Conservation (phyloP, 2,113 vertebrate species). For the Malaclemys terrapin region DNA sequence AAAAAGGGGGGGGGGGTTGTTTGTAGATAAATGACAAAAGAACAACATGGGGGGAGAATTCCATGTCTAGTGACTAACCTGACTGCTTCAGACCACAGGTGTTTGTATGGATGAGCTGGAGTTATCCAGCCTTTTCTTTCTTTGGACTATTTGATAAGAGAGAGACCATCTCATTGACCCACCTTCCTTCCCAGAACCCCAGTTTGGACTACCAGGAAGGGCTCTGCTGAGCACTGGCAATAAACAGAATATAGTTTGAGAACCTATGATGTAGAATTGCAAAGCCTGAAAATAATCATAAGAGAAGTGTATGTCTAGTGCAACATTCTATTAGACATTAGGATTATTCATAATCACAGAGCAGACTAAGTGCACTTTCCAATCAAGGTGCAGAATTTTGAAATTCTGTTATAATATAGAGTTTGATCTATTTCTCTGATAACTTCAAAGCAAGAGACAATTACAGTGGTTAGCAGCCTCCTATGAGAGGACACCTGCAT, state of each 20-base stretch:
- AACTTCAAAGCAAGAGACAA: not conserved
- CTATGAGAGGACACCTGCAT: not conserved
- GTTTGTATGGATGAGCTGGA: not conserved
- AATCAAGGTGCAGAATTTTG: not conserved
- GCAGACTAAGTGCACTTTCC: not conserved
- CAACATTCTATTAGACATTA: not conserved
- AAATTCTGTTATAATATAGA: not conserved
- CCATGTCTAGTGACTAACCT: not conserved
- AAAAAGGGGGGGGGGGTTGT: not conserved
- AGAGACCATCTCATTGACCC: not conserved
- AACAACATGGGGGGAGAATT: not conserved
- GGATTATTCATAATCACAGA: not conserved
- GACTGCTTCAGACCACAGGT: not conserved
- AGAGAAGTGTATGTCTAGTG: not conserved
- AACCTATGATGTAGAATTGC: rapidly evolving
- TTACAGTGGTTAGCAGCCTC: not conserved
- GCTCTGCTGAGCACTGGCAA: rapidly evolving
- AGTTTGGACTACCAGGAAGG: rapidly evolving
- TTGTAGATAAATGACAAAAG: not conserved
- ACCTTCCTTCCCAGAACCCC: not conserved
- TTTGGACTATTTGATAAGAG: not conserved
- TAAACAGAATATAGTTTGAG: not conserved
- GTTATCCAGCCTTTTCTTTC: not conserved
- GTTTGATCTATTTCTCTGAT: not conserved
- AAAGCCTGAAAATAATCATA: not conserved